Base-by-base conservation (phyloP, 2,113 vertebrate species). In the Eleginops maclovinus region DNA sequence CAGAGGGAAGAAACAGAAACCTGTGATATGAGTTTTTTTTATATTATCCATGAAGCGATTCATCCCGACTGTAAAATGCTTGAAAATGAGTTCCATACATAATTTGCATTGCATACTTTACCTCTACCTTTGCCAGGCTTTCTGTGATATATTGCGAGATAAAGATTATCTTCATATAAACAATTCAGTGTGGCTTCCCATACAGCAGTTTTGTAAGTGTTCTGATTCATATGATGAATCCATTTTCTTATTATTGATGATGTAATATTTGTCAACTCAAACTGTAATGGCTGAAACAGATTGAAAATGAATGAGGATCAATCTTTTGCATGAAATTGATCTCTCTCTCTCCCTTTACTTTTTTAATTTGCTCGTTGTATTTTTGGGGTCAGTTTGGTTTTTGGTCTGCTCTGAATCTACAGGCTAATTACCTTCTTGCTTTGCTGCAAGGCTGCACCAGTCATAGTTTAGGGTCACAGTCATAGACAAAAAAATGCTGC, bases 11-110 rank as follows among this genome's bases (percentile, higher is more conserved):
- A 53, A 26, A 51, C 31, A 40, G 9, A 62, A 49, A 51, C 62
- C 7, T 24, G 36, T 49, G 46, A 55, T 63, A 26, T 31, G 9
- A n/a, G 53, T 0, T 44, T 68, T 56, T 21, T 46, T 26, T 1
- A 16, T 67, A 75, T 22, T 24, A 24, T 47, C 41, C 5, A 14
- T 46, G 22, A 77, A 62, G 11, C 0, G 50, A 67, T 12, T 67
- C 14, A 53, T 12, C 49, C n/a, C 4, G 4, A 59, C 31, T 26
- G 17, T 58, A 28, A 56, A 21, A 72, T 55, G 46, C 54, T 51
- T 76, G 63, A 65, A 49, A 79, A 71, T 79, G 1, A 77, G 74
- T 72, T 78, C 22, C 22, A 47, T 49, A 24, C 15, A 6, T 22
- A 41, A 79, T 66, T 31, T 73, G 2, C 4, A 22, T 51, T 22